A percentile compares a stretch with the other conserved stretches of the same genome.
Conservation (phyloP, 2,797 vertebrate genomes). For the Enoplosus armatus region DNA sequence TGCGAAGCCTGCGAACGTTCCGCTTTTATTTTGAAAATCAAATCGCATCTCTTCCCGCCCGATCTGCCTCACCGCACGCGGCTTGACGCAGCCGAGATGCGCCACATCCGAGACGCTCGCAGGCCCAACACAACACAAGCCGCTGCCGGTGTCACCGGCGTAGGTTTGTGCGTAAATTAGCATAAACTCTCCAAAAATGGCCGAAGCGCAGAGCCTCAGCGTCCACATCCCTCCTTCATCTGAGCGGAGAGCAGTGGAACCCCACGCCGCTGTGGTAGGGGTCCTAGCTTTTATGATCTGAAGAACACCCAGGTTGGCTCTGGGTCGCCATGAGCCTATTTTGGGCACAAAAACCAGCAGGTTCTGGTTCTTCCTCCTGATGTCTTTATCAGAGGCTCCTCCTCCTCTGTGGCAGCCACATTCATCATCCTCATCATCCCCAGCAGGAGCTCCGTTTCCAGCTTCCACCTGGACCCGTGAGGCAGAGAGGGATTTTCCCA, state of each 20-base stretch:
- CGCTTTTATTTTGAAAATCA: slow-evolving; percentile 61
- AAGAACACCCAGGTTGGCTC: neutral
- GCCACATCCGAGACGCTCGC: slow-evolving; percentile 79
- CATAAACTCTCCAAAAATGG: slow-evolving; percentile 66
- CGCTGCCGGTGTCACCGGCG: slow-evolving; percentile 48
- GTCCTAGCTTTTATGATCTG: neutral
- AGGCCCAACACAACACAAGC: slow-evolving; percentile 66
- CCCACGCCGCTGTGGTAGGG: neutral
- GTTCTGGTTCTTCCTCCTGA: neutral
- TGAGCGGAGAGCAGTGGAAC: too few relatives aligned
- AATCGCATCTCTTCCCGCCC: slow-evolving; percentile 29
- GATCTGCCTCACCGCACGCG: accelerated
- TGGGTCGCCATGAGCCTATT: neutral
- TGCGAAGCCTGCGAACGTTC: accelerated
- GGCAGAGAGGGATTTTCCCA: neutral
- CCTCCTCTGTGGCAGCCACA: neutral
- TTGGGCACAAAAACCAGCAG: neutral
- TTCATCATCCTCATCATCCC: neutral
- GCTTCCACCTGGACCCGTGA: neutral
- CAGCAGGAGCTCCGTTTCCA: neutral
- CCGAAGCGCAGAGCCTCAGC: slow-evolving; percentile 23
- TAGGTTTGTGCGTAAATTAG: slow-evolving; percentile 68
- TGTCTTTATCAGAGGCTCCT: neutral
- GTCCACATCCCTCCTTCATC: slow-evolving; percentile 10
- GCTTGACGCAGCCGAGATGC: slow-evolving; percentile 73